phyloP scores from a whole-genome alignment of 2,797 vertebrate species.

The Crenichthys baileyi region DNA sequence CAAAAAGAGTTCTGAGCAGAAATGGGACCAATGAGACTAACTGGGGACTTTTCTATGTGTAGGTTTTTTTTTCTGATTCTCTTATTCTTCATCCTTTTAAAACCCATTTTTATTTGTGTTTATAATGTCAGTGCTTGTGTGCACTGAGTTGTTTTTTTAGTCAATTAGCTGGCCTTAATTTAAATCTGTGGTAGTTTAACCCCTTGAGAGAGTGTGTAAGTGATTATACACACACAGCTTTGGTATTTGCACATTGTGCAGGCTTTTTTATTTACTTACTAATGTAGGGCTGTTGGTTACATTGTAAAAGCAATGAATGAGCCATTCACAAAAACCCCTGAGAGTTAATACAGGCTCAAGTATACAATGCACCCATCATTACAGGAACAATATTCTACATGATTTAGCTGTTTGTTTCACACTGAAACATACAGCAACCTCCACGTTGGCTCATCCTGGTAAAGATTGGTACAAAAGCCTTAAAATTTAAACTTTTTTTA shows the following conservation, averaged over 20 bases:
- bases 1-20: conserved; percentile 16
- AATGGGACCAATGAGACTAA: not conserved
- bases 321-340: conserved; percentile 30
- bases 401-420: conserved; percentile 24
- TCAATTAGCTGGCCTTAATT: conserved; percentile 14
- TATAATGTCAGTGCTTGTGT: conserved; percentile 15
- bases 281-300: conserved; percentile 33
- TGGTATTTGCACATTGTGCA: conserved; percentile 17
- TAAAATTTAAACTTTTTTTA: not conserved
- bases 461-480: conserved; percentile 9
- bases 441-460: not conserved
- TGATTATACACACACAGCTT: not conserved
- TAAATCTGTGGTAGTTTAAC: conserved; percentile 13
- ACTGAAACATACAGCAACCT: not conserved
- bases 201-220: conserved; percentile 14
- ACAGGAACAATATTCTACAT: conserved; percentile 39
- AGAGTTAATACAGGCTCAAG: conserved; percentile 34
- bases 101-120: conserved; percentile 13
- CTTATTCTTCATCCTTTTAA: conserved; percentile 6
- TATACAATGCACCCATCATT: not conserved
- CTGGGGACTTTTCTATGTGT: conserved; percentile 5
- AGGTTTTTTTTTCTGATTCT: conserved; percentile 14
- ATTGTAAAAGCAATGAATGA: conserved; percentile 43
- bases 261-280: conserved; percentile 18
- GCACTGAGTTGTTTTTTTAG: conserved; percentile 2